phyloP scores from a whole-genome alignment of 2,113 vertebrate genomes.

The Phyllostomus hastatus region DNA sequence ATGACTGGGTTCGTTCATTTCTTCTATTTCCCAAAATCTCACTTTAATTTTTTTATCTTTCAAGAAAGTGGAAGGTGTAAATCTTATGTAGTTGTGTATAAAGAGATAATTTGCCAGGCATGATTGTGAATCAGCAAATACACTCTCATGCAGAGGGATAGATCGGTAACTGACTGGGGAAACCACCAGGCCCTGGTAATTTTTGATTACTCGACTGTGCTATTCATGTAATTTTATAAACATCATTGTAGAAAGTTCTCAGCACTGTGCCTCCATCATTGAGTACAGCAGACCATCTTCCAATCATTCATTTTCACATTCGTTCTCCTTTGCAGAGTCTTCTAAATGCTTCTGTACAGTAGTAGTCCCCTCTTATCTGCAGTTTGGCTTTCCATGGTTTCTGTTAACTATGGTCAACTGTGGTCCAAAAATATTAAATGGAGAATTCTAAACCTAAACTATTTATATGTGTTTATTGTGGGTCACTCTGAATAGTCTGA shows the following conservation, averaged over 20 bases:
- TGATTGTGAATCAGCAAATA: slow-evolving; percentile 33
- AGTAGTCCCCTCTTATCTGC: background rate
- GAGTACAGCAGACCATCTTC: background rate
- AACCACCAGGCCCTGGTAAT: background rate
- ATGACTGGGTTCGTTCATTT: background rate
- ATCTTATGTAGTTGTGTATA: background rate
- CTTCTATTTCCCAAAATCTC: background rate
- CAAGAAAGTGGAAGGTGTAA: background rate
- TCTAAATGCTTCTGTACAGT: background rate
- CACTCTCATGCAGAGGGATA: background rate
- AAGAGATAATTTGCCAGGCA: slow-evolving; percentile 25
- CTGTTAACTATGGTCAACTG: background rate
- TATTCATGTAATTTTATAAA: slow-evolving; percentile 4
- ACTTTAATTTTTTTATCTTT: background rate
- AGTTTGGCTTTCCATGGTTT: background rate
- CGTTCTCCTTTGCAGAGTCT: background rate
- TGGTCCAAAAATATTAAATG: background rate
- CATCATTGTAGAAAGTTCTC: background rate
- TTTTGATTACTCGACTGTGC: background rate
- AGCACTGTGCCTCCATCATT: background rate
- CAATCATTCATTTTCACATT: background rate
- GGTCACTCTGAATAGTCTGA: background rate
- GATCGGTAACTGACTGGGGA: slow-evolving; percentile 6
- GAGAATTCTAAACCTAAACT: background rate
- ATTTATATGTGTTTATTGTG: background rate